Base-by-base conservation (phyloP, 1,140 invertebrate species). In the Lucilia cuprina region DNA sequence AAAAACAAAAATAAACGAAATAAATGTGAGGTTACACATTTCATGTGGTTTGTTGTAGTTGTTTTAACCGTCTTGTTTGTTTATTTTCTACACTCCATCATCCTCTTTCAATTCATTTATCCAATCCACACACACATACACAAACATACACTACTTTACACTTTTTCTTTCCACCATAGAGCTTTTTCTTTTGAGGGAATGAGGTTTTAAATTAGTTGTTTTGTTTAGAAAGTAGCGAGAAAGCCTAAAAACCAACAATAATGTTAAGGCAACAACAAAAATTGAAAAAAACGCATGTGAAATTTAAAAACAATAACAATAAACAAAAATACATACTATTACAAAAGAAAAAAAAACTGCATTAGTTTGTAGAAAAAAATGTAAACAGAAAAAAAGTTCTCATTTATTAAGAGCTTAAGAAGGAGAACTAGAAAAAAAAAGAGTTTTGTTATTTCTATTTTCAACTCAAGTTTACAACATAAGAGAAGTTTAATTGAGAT, bases 211-310 rank as follows among this genome's bases (percentile, higher is more conserved):
- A 70, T 70, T 70, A n/a, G n/a, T 19, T 25, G 75, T 80, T 80
- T 80, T 80, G 77, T 80, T 80, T 80, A 80, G 77, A 80, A 80
- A 80, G 77, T 80, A 80, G 41, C 77, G 77, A 80, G 77, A 80
- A 80, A 80, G 77, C 77, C 77, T 49, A 47, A 80, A 80, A 80
- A 80, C 75, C 41, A 80, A 80, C 77, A 80, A 80, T 49, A 80
- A 80, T 47, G 35, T 47, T 17, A 35, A 78, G 30, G 25, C 21
- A 30, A 34, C 74, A 75, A 17, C 74, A 41, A 41, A 41, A 30
- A 30, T 30, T 30, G 3, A 78, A 78, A 41, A 78, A 80, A 80
- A 14, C 41, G 47, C 77, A 80, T 80, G 77, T 80, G 77, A 80
- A 80, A 50, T 80, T 14, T 80, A 70, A 70, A 70, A 70, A 70